Percentiles rank a stretch among this genome's conserved stretches.
phyloP scores from a whole-genome alignment of 2,888 invertebrate species.

The Drosophila birchii region DNA sequence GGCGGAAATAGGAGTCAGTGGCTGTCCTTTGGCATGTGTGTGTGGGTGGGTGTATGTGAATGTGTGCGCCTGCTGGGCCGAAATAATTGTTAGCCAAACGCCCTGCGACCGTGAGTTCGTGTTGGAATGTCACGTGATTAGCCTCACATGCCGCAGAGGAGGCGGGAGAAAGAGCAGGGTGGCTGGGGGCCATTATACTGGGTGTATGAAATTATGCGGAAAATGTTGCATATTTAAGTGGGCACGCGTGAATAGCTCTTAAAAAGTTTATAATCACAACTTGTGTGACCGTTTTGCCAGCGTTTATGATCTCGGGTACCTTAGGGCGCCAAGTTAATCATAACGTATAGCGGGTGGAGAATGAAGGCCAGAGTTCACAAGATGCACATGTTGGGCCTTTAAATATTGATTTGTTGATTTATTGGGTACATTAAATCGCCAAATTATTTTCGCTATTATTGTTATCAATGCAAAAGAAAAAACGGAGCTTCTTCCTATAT shows the following conservation, averaged over 20 bases:
- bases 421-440: background rate
- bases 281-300: slow-evolving; percentile 32
- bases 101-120: slow-evolving; percentile 58
- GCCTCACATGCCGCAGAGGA: slow-evolving; percentile 34
- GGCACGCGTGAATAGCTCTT: slow-evolving; percentile 67
- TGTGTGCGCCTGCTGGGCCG: slow-evolving; percentile 61
- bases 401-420: too few species aligned
- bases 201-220: slow-evolving; percentile 73
- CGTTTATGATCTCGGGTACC: too few species aligned
- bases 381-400: background rate
- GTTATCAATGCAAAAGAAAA: too few species aligned
- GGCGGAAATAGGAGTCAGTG: slow-evolving; percentile 17
- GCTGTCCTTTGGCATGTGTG: background rate
- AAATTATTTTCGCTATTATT: background rate
- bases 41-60: slow-evolving; percentile 14
- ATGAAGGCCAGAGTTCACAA: background rate
- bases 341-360: background rate
- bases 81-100: slow-evolving; percentile 75
- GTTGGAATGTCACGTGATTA: slow-evolving; percentile 72
- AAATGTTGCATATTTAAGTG: slow-evolving; percentile 79
- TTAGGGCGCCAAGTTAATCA: slow-evolving; percentile 16
- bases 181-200: background rate
- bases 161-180: background rate
- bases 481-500: too few species aligned
- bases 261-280: slow-evolving; percentile 53